Evolutionary conservation across 2,797 vertebrate genomes (phyloP), one percentile per base, ranked within the genome.

Genomic region (Lacerta viridis): DNA sequence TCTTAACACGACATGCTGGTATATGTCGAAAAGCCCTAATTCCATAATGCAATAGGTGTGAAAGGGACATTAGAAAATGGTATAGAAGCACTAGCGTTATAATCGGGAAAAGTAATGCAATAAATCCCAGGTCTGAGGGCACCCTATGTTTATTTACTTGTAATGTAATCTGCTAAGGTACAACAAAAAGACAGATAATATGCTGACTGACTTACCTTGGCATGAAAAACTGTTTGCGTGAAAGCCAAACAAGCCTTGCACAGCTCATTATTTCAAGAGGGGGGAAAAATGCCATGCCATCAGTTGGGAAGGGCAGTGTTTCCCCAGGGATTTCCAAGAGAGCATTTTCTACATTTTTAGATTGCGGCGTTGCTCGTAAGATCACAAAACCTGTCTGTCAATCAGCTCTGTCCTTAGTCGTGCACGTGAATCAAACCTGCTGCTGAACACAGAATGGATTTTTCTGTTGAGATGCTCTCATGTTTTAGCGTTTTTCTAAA

Each of bases 301-400:
- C 68, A 27, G 29, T 82, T 69, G 43, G 43, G 41, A 75, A 87
- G 79, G 29, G 75, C 39, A 72, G 18, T 23, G 66, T 79, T 61
- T 71, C 81, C 82, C 82, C 50, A 50, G 87, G 23, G 7, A 66
- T 90, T 83, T 83, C 46, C 33, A 83, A 61, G 39, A 72, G 78
- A 79, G 36, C 17, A 59, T 72, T 80, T 87, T 72, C 17, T 81
- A 50, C 23, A 11, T 46, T 11, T 64, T 18, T 25, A 43, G 76
- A 69, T 64, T 86, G 55, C 68, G 9, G 64, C 18, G 15, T 77
- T 39, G 75, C 7, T 68, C 25, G 39, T 75, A 89, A 86, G 43
- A 55, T n/a, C 18, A 69, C 18, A 77, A 46, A 84, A 11, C n/a
- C 15, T 46, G 61, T 36, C 41, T 78, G 29, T 77, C 43, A 88